Percentiles rank a stretch among this genome's conserved stretches.
Conservation (phyloP, 2,888 invertebrate genomes). For the Tuta absoluta region DNA sequence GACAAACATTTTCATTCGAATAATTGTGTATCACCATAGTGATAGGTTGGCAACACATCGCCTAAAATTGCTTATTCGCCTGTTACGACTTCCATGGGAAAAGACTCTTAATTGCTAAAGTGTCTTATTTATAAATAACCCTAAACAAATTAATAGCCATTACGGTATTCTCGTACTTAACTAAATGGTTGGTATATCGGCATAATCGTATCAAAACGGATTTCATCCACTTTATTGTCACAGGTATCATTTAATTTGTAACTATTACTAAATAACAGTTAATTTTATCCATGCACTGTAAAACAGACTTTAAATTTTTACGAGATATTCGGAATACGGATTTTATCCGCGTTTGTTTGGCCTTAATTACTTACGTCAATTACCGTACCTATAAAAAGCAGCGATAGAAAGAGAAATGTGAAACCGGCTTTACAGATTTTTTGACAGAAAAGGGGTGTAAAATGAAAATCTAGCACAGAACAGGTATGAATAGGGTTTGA, state of each 20-base stretch:
- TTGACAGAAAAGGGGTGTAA: not conserved
- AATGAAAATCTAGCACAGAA: not conserved
- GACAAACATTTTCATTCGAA: too few species aligned
- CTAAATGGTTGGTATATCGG: too few species aligned
- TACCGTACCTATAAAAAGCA: not conserved
- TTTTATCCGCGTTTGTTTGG: not conserved
- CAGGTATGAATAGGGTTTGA: not conserved
- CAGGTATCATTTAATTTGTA: not conserved
- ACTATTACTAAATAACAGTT: not conserved
- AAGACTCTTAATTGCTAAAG: too few species aligned
- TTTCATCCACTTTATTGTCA: not conserved
- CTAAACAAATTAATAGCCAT: too few species aligned
- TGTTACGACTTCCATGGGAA: too few species aligned
- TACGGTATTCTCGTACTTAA: too few species aligned
- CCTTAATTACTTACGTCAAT: not conserved
- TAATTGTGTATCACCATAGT: too few species aligned
- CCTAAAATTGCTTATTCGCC: too few species aligned
- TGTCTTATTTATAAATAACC: too few species aligned
- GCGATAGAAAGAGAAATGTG: not conserved
- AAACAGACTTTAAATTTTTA: conserved; percentile 1
- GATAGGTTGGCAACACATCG: too few species aligned
- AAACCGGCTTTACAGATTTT: not conserved
- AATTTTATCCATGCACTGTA: not conserved
- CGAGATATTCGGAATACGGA: conserved; percentile 3
- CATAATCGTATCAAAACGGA: not conserved